A percentile compares a stretch with the other conserved stretches of the same genome.
Conservation (phyloP, 2,888 invertebrate species). For the Drosophila cognata region DNA sequence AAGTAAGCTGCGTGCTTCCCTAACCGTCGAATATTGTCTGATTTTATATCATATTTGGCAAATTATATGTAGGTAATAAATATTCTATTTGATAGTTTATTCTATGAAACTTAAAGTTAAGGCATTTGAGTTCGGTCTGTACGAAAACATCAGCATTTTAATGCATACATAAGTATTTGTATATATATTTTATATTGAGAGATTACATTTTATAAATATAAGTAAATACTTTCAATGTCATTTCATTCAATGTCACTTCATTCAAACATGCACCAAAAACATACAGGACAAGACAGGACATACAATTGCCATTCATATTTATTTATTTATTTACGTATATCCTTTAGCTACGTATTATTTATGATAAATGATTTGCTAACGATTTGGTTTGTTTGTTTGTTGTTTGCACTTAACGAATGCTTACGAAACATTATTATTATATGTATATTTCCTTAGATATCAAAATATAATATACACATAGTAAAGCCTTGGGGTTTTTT, state of each 20-base stretch:
- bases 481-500: constrained; percentile 67
- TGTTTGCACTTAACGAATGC: constrained; percentile 45
- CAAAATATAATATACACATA: constrained; percentile 52
- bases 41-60: constrained; percentile 49
- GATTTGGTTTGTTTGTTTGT: constrained; percentile 41
- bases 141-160: constrained; percentile 63
- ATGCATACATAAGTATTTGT: constrained; percentile 36
- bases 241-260: constrained; percentile 30
- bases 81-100: constrained; percentile 21
- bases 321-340: constrained; percentile 32
- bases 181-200: constrained; percentile 39
- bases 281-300: constrained; percentile 15
- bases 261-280: constrained; percentile 48
- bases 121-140: constrained; percentile 42
- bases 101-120: constrained; percentile 45
- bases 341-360: constrained; percentile 47
- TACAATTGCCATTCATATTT: constrained; percentile 31
- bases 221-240: constrained; percentile 59
- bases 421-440: constrained; percentile 52
- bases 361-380: constrained; percentile 54
- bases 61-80: constrained; percentile 49
- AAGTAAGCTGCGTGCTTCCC: constrained; percentile 23
- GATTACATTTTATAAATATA: constrained; percentile 63
- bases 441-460: constrained; percentile 32
- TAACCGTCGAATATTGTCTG: constrained; percentile 32